These are phyloP conservation scores for Perizoma flavofasciatum DNA, from an alignment of 2,888 invertebrate species.

Conservation along the genomic window DNA sequence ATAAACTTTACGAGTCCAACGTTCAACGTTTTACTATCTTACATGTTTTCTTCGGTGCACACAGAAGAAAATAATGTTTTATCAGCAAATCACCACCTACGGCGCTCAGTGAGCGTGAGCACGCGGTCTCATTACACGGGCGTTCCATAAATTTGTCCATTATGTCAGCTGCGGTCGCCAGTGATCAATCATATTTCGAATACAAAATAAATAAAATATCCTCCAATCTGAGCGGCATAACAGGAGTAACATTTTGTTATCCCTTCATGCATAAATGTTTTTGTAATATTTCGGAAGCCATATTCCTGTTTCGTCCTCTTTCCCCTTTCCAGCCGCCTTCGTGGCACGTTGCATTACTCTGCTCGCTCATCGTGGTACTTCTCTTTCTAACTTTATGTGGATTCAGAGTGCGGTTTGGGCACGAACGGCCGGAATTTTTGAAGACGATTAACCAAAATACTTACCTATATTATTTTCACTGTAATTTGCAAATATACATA, in stretches of 20 bases:
- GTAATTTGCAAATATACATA: not conserved
- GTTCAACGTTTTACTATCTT: constrained; percentile 79
- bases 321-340: constrained; percentile 41
- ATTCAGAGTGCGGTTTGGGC: constrained; percentile 19
- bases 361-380: constrained; percentile 51
- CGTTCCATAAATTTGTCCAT: constrained; percentile 64
- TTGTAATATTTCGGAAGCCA: constrained; percentile 74
- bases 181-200: constrained; percentile 56
- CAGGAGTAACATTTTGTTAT: constrained; percentile 72
- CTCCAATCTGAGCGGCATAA: constrained; percentile 64
- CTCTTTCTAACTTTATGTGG: constrained; percentile 55
- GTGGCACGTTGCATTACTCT: constrained; percentile 56
- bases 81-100: constrained; percentile 59
- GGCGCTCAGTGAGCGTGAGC: constrained; percentile 44
- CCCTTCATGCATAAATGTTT: constrained; percentile 81
- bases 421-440: constrained; percentile 16
- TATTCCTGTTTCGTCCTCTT: constrained; percentile 56
- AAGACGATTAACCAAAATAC: constrained; percentile 10
- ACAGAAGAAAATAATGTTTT: constrained; percentile 59
- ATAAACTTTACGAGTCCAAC: constrained; percentile 79
- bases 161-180: constrained; percentile 50
- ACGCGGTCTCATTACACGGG: constrained; percentile 54
- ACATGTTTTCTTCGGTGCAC: constrained; percentile 70
- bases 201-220: constrained; percentile 60
- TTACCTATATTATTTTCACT: too few relatives aligned